Base-by-base conservation (phyloP, 2,797 vertebrate genomes). In the Diceros bicornis region DNA sequence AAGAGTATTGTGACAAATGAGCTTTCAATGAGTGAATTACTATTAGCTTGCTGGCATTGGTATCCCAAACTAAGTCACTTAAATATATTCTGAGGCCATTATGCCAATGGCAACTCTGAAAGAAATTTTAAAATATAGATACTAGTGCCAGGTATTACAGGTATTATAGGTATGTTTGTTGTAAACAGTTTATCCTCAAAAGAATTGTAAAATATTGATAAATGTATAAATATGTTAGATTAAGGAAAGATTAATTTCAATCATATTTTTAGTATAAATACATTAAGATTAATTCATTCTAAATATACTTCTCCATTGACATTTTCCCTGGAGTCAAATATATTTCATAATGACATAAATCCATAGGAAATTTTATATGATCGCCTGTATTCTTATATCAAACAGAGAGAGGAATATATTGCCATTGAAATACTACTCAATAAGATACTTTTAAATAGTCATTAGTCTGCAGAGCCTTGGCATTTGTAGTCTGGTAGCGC, bases 341-440 rank as follows among this genome's bases (percentile, higher is more conserved):
- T 90, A 94, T 78, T 85, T 95, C 32, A 90, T 78, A 71, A 29
- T 89, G 62, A 61, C 64, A 83, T 77, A 94, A 82, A 82, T 89
- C 20, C 66, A 62, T 87, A 75, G 23, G 20, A 61, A 93, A 87
- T 52, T 64, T 25, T 94, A 64, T 52, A 23, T 69, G 47, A 89
- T 91, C 1, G 0, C 8, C 29, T 90, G 18, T 47, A 88, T 75
- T 94, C 44, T 95, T 75, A 90, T 25, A 77, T 41, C n/a, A 92
- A 34, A 82, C 12, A 96, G 61, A 90, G 34, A 52, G 41, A 92
- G 64, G n/a, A 66, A 66, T 81, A 61, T 61, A 55, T 89, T 97
- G 47, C 50, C 50, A 47, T 27, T 77, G 47, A 94, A 95, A 62
- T 79, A 37, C 6, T 64, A 25, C 20, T 59, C 52, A 84, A 2